Evolutionary conservation across 2,888 invertebrate species (phyloP).

Genomic region (Eupithecia pulchellata): DNA sequence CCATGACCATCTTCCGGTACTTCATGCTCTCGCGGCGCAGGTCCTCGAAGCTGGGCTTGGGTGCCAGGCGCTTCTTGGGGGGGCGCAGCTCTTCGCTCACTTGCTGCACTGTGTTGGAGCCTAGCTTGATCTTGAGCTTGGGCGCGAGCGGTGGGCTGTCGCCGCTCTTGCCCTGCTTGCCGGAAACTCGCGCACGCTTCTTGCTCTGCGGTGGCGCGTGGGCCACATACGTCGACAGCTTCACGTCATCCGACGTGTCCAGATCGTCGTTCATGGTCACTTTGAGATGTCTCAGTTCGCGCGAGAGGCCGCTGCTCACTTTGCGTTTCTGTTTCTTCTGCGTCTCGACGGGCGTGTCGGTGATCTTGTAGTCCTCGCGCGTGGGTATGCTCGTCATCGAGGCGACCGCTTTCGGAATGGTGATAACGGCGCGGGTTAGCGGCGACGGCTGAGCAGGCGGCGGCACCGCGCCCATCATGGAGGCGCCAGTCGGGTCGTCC

Average conservation of each 20-base stretch:
- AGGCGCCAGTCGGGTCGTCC: slow-evolving; percentile 88
- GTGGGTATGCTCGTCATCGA: slow-evolving; percentile 95
- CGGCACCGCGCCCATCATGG: slow-evolving; percentile 78
- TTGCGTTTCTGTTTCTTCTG: slow-evolving; percentile 89
- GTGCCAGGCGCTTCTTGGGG: slow-evolving; percentile 91
- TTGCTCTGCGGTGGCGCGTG: slow-evolving; percentile 58
- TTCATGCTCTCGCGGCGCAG: slow-evolving; percentile 94
- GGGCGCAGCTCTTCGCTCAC: slow-evolving; percentile 87
- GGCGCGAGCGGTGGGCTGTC: slow-evolving; percentile 80
- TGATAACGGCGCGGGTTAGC: slow-evolving; percentile 89
- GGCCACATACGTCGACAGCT: slow-evolving; percentile 57
- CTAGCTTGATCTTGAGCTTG: slow-evolving; percentile 92
- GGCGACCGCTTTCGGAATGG: slow-evolving; percentile 95
- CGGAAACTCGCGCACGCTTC: slow-evolving; percentile 65
- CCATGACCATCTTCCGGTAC: slow-evolving; percentile 93
- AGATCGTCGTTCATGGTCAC: slow-evolving; percentile 84
- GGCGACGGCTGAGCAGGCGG: slow-evolving; percentile 86
- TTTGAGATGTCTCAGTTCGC: slow-evolving; percentile 88
- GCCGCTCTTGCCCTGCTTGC: slow-evolving; percentile 59
- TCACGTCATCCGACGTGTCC: slow-evolving; percentile 72
- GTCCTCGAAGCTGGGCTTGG: slow-evolving; percentile 91
- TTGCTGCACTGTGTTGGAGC: slow-evolving; percentile 85
- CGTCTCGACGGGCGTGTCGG: slow-evolving; percentile 87
- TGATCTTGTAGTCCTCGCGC: slow-evolving; percentile 91
- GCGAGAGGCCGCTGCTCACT: slow-evolving; percentile 78